Conservation (phyloP, 2,888 invertebrate species). For the Deilephila elpenor region DNA sequence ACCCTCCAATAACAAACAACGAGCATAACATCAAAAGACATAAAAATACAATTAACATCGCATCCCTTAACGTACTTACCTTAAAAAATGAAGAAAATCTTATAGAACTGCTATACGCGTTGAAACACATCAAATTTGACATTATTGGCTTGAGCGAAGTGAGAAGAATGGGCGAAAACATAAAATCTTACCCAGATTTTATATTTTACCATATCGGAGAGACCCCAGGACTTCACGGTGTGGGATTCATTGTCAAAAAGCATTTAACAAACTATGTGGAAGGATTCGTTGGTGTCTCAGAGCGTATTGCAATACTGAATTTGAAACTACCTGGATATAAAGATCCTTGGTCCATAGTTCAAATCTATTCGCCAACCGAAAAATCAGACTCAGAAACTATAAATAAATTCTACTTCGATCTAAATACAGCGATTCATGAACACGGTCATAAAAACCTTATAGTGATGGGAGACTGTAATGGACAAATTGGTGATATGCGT, state of each 20-base stretch:
- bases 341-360: conserved; percentile 41
- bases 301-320: conserved; percentile 42
- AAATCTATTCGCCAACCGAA: conserved; percentile 45
- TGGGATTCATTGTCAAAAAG: conserved; percentile 45
- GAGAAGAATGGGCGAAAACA: conserved; percentile 41
- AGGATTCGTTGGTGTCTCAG: conserved; percentile 43
- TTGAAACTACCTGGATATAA: conserved; percentile 41
- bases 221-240: conserved; percentile 41
- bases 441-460: conserved; percentile 41
- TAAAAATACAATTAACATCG: conserved; percentile 33
- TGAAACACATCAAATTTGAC: conserved; percentile 43
- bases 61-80: conserved; percentile 38
- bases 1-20: conserved; percentile 38
- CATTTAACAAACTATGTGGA: conserved; percentile 36
- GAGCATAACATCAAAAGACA: neutral
- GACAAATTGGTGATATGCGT: conserved; percentile 39
- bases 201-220: conserved; percentile 41
- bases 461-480: conserved; percentile 34
- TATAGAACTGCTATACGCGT: conserved; percentile 36
- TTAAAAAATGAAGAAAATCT: conserved; percentile 41
- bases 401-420: conserved; percentile 37
- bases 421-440: conserved; percentile 40
- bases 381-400: conserved; percentile 36
- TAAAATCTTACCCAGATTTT: conserved; percentile 37
- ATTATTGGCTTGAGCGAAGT: conserved; percentile 43